These are phyloP conservation scores for Calliphora vicina DNA, from an alignment of 1,140 invertebrate genomes.

Conservation along the genomic window DNA sequence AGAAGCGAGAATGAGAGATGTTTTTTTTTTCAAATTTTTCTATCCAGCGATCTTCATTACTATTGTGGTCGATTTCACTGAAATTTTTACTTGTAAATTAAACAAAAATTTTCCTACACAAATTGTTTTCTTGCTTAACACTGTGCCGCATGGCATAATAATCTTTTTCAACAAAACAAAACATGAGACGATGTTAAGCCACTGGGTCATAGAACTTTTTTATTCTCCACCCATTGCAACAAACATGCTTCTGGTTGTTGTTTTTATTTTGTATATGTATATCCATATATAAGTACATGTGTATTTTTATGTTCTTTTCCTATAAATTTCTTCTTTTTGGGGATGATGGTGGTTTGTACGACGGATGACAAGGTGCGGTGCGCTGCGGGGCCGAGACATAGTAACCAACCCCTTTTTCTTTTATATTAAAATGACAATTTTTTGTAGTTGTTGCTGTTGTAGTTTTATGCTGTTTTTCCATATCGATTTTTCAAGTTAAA, in stretches of 20 bases:
- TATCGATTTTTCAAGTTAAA: slow-evolving; percentile 55
- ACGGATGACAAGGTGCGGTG: neutral
- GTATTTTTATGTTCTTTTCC: slow-evolving; percentile 13
- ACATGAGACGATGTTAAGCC: slow-evolving; percentile 20
- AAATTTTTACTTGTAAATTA: too few species aligned
- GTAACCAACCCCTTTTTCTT: slow-evolving; percentile 10
- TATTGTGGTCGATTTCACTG: too few species aligned
- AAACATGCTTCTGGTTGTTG: slow-evolving; percentile 19
- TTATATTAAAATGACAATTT: slow-evolving; percentile 2
- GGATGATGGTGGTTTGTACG: neutral
- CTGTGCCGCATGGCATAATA: slow-evolving; percentile 42
- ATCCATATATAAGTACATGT: too few species aligned
- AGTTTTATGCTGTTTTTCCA: slow-evolving; percentile 44
- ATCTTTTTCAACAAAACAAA: neutral
- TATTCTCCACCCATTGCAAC: slow-evolving; percentile 39
- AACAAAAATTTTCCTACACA: too few species aligned
- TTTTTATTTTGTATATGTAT: slow-evolving; percentile 16
- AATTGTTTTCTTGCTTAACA: neutral
- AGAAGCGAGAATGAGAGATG: too few species aligned
- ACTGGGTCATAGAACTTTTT: slow-evolving; percentile 62
- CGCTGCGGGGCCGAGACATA: neutral
- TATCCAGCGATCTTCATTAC: too few species aligned
- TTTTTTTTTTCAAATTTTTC: too few species aligned
- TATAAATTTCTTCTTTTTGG: slow-evolving; percentile 19
- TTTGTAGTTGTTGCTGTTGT: slow-evolving; percentile 14